These are phyloP conservation scores for Lordiphosa mommai DNA, from an alignment of 1,140 invertebrate genomes.

Conservation along the genomic window DNA sequence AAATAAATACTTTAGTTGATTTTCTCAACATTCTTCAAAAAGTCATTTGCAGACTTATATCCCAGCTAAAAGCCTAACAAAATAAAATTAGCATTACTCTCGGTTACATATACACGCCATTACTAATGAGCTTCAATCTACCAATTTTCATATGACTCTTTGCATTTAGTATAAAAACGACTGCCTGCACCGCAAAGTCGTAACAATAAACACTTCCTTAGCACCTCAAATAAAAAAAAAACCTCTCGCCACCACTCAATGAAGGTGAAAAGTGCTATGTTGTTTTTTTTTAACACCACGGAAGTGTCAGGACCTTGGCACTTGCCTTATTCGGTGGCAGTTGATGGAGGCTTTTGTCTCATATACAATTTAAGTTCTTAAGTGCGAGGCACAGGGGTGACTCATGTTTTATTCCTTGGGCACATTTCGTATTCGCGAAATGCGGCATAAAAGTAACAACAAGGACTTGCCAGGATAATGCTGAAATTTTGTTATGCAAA, in stretches of 20 bases:
- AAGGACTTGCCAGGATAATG: conserved; percentile 41
- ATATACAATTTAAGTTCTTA: conserved; percentile 47
- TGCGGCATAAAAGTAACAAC: conserved; percentile 52
- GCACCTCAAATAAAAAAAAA: conserved; percentile 25
- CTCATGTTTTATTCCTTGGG: conserved; percentile 69
- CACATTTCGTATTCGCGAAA: conserved; percentile 54
- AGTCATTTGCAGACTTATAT: no score
- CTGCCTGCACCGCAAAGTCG: conserved; percentile 29
- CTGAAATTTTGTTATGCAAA: conserved; percentile 65
- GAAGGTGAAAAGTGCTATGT: conserved; percentile 32
- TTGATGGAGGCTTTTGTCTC: conserved; percentile 27
- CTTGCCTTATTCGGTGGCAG: conserved; percentile 5
- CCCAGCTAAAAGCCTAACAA: no score
- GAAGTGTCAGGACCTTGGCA: conserved; percentile 7
- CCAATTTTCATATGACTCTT: conserved; percentile 19
- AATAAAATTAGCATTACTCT: no score
- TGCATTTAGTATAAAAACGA: background rate
- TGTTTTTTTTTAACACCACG: background rate
- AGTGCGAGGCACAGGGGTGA: conserved; percentile 19
- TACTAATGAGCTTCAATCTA: conserved; percentile 53
- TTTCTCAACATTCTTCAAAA: no score
- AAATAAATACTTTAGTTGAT: no score
- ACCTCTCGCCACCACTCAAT: conserved; percentile 8
- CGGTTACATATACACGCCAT: no score
- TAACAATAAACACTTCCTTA: conserved; percentile 43